phyloP scores from a whole-genome alignment of 2,888 invertebrate genomes.

The Luperina testacea region DNA sequence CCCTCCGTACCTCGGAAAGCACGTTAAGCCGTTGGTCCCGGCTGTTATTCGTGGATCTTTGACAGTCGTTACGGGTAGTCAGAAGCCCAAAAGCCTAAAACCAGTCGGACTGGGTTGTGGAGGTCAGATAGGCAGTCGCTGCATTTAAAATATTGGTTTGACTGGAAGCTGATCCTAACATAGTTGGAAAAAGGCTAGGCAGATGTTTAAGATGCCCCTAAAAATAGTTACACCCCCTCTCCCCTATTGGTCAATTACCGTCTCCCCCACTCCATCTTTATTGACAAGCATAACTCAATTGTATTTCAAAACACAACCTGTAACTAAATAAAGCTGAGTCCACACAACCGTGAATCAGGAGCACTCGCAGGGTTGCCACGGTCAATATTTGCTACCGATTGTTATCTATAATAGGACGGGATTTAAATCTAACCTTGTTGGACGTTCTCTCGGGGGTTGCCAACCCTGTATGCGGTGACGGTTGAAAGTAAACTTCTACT shows the following conservation, averaged over 20 bases:
- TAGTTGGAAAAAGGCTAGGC: neutral
- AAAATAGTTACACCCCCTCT: too few species aligned
- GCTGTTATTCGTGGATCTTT: neutral
- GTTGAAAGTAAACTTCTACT: neutral
- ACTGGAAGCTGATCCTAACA: neutral
- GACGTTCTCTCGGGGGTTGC: conserved; percentile 22
- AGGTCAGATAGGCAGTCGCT: too few species aligned
- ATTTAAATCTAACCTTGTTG: conserved; percentile 19
- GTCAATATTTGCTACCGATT: conserved; percentile 50
- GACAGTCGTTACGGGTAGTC: too few species aligned
- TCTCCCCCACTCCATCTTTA: neutral
- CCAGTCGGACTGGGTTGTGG: neutral
- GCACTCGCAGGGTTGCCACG: neutral
- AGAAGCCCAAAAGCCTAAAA: neutral
- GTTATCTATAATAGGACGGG: conserved; percentile 21
- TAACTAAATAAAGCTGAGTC: neutral
- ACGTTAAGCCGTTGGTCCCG: neutral
- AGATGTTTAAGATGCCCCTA: neutral
- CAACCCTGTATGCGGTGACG: conserved; percentile 7
- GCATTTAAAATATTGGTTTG: too few species aligned
- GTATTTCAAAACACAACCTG: neutral
- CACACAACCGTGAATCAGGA: conserved; percentile 12
- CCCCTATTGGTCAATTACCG: neutral
- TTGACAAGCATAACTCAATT: neutral
- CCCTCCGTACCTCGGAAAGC: too few species aligned